phyloP scores from a whole-genome alignment of 2,888 invertebrate species.

The Drosophila nr. perissopoda region DNA sequence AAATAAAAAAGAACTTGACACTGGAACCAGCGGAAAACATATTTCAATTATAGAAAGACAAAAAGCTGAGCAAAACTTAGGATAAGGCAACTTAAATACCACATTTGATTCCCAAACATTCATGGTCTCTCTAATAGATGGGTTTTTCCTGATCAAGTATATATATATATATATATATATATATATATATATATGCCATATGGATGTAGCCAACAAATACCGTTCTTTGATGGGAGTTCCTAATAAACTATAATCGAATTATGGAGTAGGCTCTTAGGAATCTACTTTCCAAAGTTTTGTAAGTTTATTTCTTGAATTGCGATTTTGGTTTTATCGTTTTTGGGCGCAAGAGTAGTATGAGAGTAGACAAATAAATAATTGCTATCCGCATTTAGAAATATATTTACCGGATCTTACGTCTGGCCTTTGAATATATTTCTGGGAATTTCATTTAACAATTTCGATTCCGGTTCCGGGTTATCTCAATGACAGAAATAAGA shows the following conservation, averaged over 20 bases:
- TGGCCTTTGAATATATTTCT: not conserved
- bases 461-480: not conserved
- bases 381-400: not conserved
- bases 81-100: not conserved
- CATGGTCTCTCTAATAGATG: not conserved
- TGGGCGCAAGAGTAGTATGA: too few species aligned
- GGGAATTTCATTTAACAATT: not conserved
- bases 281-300: too few species aligned
- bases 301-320: too few species aligned
- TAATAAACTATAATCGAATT: too few species aligned
- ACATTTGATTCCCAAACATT: not conserved
- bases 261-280: too few species aligned
- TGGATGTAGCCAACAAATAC: too few species aligned
- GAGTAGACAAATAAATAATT: not conserved
- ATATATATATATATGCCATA: too few species aligned
- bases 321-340: too few species aligned
- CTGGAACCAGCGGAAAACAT: not conserved
- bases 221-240: too few species aligned
- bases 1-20: not conserved
- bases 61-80: not conserved
- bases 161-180: not conserved
- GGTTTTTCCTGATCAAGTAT: not conserved
- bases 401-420: not conserved
- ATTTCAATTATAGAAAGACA: not conserved
- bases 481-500: not conserved